A percentile compares a stretch with the other conserved stretches of the same genome.
phyloP scores from a whole-genome alignment of 2,113 vertebrate species.

The Podocnemis expansa region DNA sequence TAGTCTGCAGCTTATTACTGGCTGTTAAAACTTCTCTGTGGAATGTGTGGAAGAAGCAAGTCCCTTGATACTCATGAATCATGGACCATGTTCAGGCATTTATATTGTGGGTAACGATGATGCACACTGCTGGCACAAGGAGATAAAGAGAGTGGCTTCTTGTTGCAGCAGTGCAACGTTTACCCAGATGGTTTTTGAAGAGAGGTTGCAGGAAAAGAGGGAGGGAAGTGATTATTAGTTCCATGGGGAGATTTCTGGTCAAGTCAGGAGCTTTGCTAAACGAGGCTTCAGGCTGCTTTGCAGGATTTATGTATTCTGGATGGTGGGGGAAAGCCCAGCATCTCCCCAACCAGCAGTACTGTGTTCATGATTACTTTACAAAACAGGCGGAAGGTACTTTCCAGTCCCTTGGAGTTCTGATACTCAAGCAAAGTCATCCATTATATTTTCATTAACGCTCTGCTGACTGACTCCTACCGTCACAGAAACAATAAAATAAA shows the following conservation, averaged over 20 bases:
- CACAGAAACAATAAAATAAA: constrained; percentile 45
- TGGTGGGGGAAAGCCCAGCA: background rate
- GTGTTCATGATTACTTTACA: constrained; percentile 12
- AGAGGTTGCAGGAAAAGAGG: background rate
- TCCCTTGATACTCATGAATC: background rate
- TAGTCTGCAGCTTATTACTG: background rate
- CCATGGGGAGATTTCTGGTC: constrained; percentile 4
- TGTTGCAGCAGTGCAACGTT: background rate
- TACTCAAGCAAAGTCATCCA: background rate
- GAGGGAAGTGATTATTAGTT: background rate
- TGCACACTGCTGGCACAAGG: background rate
- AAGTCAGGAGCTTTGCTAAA: constrained; percentile 8
- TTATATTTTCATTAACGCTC: constrained; percentile 41
- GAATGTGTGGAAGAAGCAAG: background rate
- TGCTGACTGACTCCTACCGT: constrained; percentile 41
- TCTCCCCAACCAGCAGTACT: background rate
- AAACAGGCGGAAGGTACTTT: constrained; percentile 7
- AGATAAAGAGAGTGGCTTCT: background rate
- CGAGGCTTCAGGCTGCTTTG: constrained; percentile 24
- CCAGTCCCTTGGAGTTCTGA: background rate
- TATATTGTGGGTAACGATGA: background rate
- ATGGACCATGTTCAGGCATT: background rate
- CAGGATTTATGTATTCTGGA: background rate
- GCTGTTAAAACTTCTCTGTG: background rate
- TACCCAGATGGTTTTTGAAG: background rate